These are phyloP conservation scores for Acromyrmex echinatior DNA, from an alignment of 1,140 invertebrate species.

Conservation along the genomic window DNA sequence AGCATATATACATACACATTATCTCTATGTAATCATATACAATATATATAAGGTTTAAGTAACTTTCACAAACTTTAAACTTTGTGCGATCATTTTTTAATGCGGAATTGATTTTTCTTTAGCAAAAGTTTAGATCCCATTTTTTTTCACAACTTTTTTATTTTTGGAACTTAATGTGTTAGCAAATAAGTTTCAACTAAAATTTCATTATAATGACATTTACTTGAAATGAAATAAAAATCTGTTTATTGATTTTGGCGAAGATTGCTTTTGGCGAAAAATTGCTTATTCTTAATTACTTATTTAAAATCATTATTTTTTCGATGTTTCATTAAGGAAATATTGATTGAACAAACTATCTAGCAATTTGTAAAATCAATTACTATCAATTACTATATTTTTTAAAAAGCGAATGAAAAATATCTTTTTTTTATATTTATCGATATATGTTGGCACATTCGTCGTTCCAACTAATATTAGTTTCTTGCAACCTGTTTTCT, in stretches of 20 bases:
- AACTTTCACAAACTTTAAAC: background rate
- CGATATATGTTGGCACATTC: conserved; percentile 54
- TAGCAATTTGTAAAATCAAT: conserved; percentile 5
- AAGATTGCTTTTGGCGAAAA: background rate
- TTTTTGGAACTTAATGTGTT: background rate
- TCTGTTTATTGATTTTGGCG: background rate
- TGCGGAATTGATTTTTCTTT: background rate
- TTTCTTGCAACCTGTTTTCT: conserved; percentile 29
- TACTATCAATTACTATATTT: background rate
- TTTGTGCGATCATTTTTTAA: background rate
- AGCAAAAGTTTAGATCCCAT: background rate
- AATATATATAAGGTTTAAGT: background rate
- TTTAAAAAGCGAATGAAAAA: background rate
- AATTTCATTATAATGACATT: conserved; percentile 19
- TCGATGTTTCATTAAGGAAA: background rate
- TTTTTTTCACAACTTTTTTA: conserved; percentile 1
- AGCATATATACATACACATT: background rate
- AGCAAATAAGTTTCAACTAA: conserved; percentile 45
- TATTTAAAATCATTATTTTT: background rate
- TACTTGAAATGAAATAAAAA: conserved; percentile 12
- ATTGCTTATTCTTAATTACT: background rate
- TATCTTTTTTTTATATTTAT: conserved; percentile 39
- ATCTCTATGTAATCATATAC: background rate
- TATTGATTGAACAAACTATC: background rate
- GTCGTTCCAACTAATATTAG: conserved; percentile 67